Evolutionary conservation across 2,888 invertebrate genomes (phyloP), one percentile per base, ranked within the genome.

Genomic region (Polia nebulosa): DNA sequence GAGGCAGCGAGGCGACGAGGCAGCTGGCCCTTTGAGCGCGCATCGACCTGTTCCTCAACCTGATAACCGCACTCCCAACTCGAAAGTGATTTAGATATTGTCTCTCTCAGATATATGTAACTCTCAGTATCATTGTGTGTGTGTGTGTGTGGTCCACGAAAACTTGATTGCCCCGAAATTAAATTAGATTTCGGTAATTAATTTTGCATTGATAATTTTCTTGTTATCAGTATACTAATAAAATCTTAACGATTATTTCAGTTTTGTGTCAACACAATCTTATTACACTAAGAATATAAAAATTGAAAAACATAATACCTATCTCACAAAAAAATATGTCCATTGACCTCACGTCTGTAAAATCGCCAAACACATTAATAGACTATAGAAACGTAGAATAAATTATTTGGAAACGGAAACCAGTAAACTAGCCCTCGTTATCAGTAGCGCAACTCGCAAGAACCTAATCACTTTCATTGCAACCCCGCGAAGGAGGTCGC

Each of bases 401-500:
- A 79, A 82, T 80, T 58, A 82, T 86, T 84, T 81, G 78, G 77
- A 81, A 86, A 83, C 84, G 85, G 85, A 85, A 86, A 87, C 80
- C 61, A 70, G 45, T 72, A 78, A 75, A 75, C 85, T 82, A 89
- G 91, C 92, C 92, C 91, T 90, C 92, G 94, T 94, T 94, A 94
- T 95, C 94, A 94, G 93, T 90, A 89, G 92, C 89, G 91, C 91
- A 41, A 41, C 39, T 41, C 39, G 39, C 39, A 86, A 91, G 91
- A 91, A 88, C 89, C 91, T 94, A 93, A 94, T 94, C 94, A 94
- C 94, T 94, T 93, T 93, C 93, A 90, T 92, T 93, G 92, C 94
- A 93, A 93, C 94, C 94, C 94, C 90, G 93, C 89, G 84, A 89
- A 88, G 90, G 91, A 91, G 93, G 93, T 90, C 92, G 93, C 83